Conservation (phyloP, 2,113 vertebrate genomes). For the Vimba vimba region DNA sequence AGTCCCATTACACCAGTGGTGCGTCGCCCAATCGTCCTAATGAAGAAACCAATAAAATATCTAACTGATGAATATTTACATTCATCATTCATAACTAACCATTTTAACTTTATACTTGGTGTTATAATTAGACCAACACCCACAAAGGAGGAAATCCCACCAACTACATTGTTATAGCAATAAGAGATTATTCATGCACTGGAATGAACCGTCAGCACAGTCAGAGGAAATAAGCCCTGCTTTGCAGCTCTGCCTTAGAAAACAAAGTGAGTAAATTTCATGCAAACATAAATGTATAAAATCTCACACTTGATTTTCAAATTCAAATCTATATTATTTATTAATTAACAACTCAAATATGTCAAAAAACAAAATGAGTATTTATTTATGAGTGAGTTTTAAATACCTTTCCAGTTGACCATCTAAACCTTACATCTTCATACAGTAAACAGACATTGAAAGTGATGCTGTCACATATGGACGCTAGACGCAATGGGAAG, state of each 20-base stretch:
- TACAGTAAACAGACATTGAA: too few species aligned
- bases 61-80: neutral
- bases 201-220: neutral
- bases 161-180: neutral
- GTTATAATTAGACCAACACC: neutral
- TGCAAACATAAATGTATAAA: neutral
- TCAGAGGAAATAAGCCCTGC: neutral
- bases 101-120: neutral
- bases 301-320: neutral
- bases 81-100: too few species aligned
- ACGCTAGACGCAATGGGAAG: too few species aligned
- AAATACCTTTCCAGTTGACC: too few species aligned
- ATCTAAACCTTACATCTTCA: too few species aligned
- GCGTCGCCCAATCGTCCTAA: too few species aligned
- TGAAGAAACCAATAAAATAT: neutral
- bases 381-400: too few species aligned
- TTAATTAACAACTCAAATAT: neutral
- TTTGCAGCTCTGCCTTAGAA: neutral
- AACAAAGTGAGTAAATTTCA: neutral
- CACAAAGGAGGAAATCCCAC: neutral
- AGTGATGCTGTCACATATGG: too few species aligned
- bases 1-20: too few species aligned
- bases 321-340: neutral
- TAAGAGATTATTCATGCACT: neutral
- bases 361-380: neutral